Conservation (phyloP, 2,888 invertebrate genomes). For the Ptilodon capucinus region DNA sequence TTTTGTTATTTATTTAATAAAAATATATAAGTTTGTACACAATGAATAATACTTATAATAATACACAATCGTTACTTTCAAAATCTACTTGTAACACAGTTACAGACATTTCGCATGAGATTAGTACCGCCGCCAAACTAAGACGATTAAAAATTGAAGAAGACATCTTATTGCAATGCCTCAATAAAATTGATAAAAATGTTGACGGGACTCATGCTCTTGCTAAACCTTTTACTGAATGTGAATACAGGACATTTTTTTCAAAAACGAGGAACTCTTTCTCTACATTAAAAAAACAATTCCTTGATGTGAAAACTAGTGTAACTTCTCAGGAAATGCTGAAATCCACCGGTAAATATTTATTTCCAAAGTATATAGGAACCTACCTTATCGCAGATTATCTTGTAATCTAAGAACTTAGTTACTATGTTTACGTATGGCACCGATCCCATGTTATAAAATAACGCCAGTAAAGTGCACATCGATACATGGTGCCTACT, state of each 20-base stretch:
- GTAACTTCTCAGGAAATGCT: constrained; percentile 45
- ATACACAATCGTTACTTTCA: constrained; percentile 4
- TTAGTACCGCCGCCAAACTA: constrained; percentile 45
- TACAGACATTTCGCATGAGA: constrained; percentile 6
- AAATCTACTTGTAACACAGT: constrained; percentile 7
- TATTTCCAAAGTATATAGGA: too few relatives aligned
- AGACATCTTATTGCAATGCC: constrained; percentile 37
- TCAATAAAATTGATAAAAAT: neutral
- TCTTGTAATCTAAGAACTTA: too few relatives aligned
- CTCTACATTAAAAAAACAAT: constrained; percentile 47
- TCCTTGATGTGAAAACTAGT: constrained; percentile 55
- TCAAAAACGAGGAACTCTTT: constrained; percentile 41
- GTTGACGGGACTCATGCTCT: constrained; percentile 2
- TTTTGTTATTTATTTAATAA: neutral
- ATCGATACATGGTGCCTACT: too few relatives aligned
- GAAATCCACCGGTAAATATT: constrained; percentile 42
- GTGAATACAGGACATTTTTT: constrained; percentile 39
- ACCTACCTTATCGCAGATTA: too few relatives aligned
- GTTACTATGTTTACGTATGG: too few relatives aligned
- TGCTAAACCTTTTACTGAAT: constrained; percentile 22
- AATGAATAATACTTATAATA: constrained; percentile 14
- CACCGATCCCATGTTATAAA: too few relatives aligned
- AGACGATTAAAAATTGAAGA: constrained; percentile 70
- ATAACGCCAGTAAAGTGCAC: too few relatives aligned
- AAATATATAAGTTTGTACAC: neutral